Conservation (phyloP, 2,888 invertebrate species). For the Automeris io region DNA sequence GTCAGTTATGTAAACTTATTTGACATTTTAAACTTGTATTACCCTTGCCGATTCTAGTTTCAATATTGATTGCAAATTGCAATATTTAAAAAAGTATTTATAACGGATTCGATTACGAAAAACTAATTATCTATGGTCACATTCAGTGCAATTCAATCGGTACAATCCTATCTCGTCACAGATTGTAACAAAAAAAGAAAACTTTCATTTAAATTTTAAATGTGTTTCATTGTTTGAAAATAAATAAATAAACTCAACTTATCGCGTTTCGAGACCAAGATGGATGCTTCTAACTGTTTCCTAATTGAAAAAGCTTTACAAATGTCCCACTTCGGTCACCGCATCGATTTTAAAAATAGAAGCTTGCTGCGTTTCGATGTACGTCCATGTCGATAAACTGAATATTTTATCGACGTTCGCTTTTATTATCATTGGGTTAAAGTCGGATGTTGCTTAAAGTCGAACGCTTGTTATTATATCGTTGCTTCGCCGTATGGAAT, state of each 20-base stretch:
- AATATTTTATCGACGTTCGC: conserved; percentile 19
- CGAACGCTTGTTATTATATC: conserved; percentile 32
- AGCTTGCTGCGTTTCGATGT: conserved; percentile 65
- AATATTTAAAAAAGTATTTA: background rate
- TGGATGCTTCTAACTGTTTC: conserved; percentile 38
- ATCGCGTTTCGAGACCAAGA: conserved; percentile 10
- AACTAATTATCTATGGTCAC: background rate
- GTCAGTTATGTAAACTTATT: too few species aligned
- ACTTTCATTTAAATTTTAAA: conserved; percentile 4
- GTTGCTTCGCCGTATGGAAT: conserved; percentile 53
- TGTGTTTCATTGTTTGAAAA: conserved; percentile 7
- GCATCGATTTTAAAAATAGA: conserved; percentile 76
- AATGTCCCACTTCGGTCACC: conserved; percentile 69
- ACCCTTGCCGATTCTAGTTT: too few species aligned
- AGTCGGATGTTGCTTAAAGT: conserved; percentile 31
- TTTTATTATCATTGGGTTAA: conserved; percentile 28
- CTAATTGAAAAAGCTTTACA: conserved; percentile 61
- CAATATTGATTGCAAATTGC: background rate
- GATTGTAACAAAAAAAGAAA: background rate
- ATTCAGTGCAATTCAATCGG: background rate
- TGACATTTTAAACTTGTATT: too few species aligned
- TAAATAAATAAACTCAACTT: conserved; percentile 7
- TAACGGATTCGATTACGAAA: background rate
- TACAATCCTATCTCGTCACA: background rate
- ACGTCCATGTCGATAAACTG: conserved; percentile 46